phyloP scores from a whole-genome alignment of 2,113 vertebrate genomes.

The Bagarius yarrelli region DNA sequence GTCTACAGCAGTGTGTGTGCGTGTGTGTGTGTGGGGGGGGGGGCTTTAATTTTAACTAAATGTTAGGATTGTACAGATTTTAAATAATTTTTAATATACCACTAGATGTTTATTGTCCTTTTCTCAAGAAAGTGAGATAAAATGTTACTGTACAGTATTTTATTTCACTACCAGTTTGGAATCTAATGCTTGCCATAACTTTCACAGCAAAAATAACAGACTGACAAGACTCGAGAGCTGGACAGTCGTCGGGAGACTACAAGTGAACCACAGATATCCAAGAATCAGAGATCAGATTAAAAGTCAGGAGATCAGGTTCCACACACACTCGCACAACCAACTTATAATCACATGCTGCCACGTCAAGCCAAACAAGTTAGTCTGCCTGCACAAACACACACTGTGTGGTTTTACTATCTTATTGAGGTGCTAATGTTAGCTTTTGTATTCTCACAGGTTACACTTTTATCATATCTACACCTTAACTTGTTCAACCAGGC shows the following conservation, averaged over 20 bases:
- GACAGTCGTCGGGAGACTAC: background rate
- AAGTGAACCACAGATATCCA: background rate
- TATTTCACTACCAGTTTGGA: background rate
- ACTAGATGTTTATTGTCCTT: background rate
- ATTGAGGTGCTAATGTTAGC: background rate
- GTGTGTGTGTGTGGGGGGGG: too few relatives aligned
- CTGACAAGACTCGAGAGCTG: background rate
- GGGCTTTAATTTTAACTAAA: too few relatives aligned
- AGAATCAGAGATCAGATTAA: slow-evolving; percentile 22
- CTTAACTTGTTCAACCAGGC: background rate
- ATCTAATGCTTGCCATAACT: background rate
- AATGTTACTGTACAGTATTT: background rate
- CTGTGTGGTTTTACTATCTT: background rate
- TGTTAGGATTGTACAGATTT: background rate
- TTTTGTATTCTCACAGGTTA: background rate
- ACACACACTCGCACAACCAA: background rate
- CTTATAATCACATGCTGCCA: slow-evolving; percentile 27
- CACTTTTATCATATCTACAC: background rate
- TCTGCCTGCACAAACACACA: slow-evolving; percentile 19
- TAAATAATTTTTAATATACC: background rate
- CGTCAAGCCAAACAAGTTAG: slow-evolving; percentile 39
- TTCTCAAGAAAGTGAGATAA: background rate
- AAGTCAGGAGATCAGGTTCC: slow-evolving; percentile 42
- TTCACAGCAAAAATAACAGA: background rate
- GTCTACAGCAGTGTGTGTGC: background rate